Percentiles rank a stretch among this genome's conserved stretches.
Conservation (phyloP, 1,140 invertebrate species). For the Drosophila burlai region DNA sequence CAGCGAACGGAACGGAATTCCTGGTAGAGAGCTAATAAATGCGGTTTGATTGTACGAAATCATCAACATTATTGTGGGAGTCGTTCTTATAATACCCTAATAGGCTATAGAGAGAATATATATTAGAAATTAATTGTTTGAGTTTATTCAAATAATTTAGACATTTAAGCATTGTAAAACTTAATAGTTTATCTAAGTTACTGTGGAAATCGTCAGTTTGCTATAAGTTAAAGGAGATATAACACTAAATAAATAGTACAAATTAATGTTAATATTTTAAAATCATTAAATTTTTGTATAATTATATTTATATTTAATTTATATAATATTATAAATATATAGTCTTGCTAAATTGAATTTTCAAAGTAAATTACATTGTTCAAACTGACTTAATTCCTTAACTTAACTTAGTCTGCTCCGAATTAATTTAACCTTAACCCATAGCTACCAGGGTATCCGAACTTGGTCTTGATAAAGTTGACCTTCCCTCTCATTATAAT, state of each 20-base stretch:
- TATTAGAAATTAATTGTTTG: background rate
- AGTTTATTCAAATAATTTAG: no score
- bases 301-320: no score
- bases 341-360: background rate
- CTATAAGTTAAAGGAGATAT: no score
- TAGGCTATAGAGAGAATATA: accelerated
- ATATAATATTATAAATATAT: background rate
- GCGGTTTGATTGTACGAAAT: constrained; percentile 57
- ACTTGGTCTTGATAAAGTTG: background rate
- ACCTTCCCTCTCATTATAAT: background rate
- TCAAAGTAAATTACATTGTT: background rate
- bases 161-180: no score
- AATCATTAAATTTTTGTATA: no score
- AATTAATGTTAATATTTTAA: no score
- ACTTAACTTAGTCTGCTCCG: background rate
- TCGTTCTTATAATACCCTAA: background rate
- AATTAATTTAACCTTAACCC: background rate
- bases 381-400: no score
- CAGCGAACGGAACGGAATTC: constrained; percentile 45
- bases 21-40: constrained; percentile 79
- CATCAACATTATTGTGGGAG: constrained; percentile 11
- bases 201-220: no score
- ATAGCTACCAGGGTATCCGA: background rate
- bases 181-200: no score
- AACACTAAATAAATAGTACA: no score